Evolutionary conservation across 30 jellyfish, hydroid and myxozoan species (phyloP).

Genomic region (Pseudorhiza aurosa): DNA sequence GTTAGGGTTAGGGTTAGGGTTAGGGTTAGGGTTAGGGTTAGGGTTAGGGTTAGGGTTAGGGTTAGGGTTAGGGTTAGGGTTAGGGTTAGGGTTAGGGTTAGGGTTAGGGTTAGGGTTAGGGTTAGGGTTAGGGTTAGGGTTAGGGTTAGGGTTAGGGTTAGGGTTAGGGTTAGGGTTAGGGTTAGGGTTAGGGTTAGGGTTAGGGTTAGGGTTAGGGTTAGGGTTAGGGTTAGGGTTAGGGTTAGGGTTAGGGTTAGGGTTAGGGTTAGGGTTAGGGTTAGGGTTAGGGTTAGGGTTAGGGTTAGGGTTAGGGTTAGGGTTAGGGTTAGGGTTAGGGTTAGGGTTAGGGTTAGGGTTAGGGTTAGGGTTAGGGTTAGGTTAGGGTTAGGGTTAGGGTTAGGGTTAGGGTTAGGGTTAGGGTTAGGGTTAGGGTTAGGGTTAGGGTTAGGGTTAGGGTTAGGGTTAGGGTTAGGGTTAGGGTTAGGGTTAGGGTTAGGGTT

Average conservation of each 20-base stretch:
- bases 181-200: constrained; percentile 60
- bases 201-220: constrained; percentile 55
- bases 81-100: constrained; percentile 18
- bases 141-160: constrained; percentile 58
- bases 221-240: constrained; percentile 63
- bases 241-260: constrained; percentile 44
- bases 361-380: constrained; percentile 15
- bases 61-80: constrained; percentile 33
- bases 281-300: constrained; percentile 32
- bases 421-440: constrained; percentile 61
- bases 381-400: constrained; percentile 26
- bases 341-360: constrained; percentile 26
- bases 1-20: constrained; percentile 29
- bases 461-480: constrained; percentile 59
- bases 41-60: constrained; percentile 20
- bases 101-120: constrained; percentile 30
- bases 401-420: constrained; percentile 12
- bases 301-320: constrained; percentile 14
- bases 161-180: constrained; percentile 58
- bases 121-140: constrained; percentile 1
- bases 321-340: constrained; percentile 26
- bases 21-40: constrained; percentile 8
- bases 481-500: constrained; percentile 56
- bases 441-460: constrained; percentile 56
- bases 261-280: constrained; percentile 20